Conservation (phyloP, 2,113 vertebrate genomes). For the Malurus cyaneus region DNA sequence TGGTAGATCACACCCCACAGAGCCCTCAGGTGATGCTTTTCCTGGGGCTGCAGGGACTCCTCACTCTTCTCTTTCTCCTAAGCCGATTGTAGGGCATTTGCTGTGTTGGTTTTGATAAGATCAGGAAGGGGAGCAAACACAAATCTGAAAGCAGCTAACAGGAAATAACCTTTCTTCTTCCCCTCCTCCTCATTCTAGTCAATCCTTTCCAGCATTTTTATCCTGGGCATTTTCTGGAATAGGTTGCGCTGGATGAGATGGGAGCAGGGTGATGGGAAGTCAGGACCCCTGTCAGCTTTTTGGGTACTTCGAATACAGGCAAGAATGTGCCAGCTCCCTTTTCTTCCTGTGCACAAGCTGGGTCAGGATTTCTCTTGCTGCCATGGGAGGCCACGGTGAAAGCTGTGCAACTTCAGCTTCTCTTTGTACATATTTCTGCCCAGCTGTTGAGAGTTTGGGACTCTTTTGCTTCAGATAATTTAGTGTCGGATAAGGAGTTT, state of each 20-base stretch:
- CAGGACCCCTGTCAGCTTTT: not conserved
- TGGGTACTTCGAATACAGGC: not conserved
- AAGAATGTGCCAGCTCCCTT: not conserved
- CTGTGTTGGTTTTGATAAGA: not conserved
- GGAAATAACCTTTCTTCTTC: not conserved
- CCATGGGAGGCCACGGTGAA: accelerated
- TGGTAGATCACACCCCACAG: not conserved
- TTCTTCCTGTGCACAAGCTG: not conserved
- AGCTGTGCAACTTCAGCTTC: not conserved
- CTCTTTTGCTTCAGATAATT: not conserved
- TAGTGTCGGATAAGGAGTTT: not conserved
- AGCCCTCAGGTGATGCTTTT: not conserved
- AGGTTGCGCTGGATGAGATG: not conserved
- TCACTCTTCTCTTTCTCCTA: not conserved
- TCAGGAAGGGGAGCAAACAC: not conserved
- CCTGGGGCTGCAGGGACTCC: not conserved
- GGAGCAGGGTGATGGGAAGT: not conserved
- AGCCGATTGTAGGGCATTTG: not conserved
- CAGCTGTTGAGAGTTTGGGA: not conserved
- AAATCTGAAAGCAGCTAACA: not conserved
- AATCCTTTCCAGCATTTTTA: not conserved
- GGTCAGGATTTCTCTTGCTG: not conserved
- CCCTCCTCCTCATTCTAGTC: not conserved
- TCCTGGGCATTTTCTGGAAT: not conserved
- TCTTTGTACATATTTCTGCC: not conserved